A percentile compares a stretch with the other conserved stretches of the same genome.
Conservation (phyloP, 1,140 invertebrate species). For the Chrysopa pallens region DNA sequence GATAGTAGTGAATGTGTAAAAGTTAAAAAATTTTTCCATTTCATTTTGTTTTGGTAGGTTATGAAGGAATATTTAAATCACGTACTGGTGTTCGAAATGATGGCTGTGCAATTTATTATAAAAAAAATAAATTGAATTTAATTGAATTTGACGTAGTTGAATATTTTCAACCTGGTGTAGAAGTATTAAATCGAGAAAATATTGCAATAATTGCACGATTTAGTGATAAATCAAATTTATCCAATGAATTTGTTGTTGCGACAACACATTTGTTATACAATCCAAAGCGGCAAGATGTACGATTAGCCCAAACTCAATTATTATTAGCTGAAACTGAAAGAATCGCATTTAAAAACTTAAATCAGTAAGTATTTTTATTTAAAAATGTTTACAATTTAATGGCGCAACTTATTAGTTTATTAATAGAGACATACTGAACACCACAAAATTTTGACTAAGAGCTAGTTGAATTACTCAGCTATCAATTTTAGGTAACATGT, state of each 20-base stretch:
- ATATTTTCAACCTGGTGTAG: constrained; percentile 26
- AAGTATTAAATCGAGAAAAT: constrained; percentile 67
- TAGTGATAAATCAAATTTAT: constrained; percentile 24
- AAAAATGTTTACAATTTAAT: neutral
- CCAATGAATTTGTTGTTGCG: constrained; percentile 49
- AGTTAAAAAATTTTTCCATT: too few relatives aligned
- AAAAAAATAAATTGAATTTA: constrained; percentile 38
- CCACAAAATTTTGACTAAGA: too few relatives aligned
- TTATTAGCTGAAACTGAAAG: constrained; percentile 68
- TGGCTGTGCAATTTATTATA: constrained; percentile 74
- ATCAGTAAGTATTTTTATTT: neutral
- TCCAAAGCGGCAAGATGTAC: constrained; percentile 68
- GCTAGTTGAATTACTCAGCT: too few relatives aligned
- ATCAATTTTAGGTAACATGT: too few relatives aligned
- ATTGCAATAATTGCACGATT: constrained; percentile 69
- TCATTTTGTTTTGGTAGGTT: constrained; percentile 19
- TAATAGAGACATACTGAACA: too few relatives aligned
- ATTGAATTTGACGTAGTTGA: constrained; percentile 41
- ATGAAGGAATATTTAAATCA: constrained; percentile 50
- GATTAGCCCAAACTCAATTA: constrained; percentile 66
- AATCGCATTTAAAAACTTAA: constrained; percentile 33
- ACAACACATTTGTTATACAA: constrained; percentile 94
- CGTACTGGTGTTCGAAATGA: constrained; percentile 51
- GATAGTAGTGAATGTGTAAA: too few relatives aligned
- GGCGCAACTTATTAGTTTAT: too few relatives aligned